Evolutionary conservation across 2,888 invertebrate species (phyloP), one percentile per base, ranked within the genome.

Genomic region (Drosophila macrospina): DNA sequence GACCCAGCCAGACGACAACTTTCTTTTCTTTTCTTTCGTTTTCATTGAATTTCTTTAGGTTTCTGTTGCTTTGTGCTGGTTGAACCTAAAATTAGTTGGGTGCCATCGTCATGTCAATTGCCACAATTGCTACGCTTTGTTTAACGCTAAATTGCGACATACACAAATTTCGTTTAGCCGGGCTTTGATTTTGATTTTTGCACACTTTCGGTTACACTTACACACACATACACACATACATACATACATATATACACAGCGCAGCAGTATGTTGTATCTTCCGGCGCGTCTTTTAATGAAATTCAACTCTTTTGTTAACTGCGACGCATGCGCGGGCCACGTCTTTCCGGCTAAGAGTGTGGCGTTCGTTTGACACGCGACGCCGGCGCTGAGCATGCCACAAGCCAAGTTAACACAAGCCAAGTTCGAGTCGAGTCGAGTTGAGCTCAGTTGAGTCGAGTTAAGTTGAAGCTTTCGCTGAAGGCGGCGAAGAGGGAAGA

Each of bases 361-460:
- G 74, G 63, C 74, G 78, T 59, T 79, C 88, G 85, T 88, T 86
- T 89, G 88, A 84, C 80, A 85, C 79, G 83, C 79, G 85, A 76
- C 57, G 60, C 64, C 69, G 52, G 41, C 69, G 72, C 62, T 54
- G 65, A 72, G 67, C 76, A 59, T 56, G 72, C 67, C 39, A 61
- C 73, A 73, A 73, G 80, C 54, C 69, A 59, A 59, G 16, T 60
- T 54, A 54, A 54, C 41, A 16, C 26, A 34, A 44, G 50, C 30
- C 28, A 13, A 36, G 16, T n/a, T 10, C 13, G 4, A 34, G 7
- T 55, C 15, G 32, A 42, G 54, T 13, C 34, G 41, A 32, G 41
- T 28, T 6, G 44, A 73, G 62, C 7, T 7, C 7, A 5, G 28
- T 37, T n/a, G 13, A 69, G 39, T 28, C 55, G 36, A 30, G 37